phyloP scores from a whole-genome alignment of 2,888 invertebrate genomes.

The Drosophila quinaria region DNA sequence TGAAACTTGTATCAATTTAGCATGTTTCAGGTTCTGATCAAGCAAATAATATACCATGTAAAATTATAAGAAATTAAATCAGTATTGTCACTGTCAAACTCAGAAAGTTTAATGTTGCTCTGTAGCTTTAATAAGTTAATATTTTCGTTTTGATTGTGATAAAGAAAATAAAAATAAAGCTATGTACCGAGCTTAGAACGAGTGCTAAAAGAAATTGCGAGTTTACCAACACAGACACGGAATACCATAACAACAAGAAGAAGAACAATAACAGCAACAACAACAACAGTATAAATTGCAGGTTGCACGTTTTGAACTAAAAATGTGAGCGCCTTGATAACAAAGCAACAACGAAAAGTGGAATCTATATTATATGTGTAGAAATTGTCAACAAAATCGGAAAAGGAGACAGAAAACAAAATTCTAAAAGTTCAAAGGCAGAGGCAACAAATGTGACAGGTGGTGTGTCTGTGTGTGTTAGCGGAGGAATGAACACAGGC shows the following conservation, averaged over 20 bases:
- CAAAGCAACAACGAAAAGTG: slow-evolving; percentile 52
- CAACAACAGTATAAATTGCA: slow-evolving; percentile 52
- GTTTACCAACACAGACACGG: slow-evolving; percentile 57
- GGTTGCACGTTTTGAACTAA: slow-evolving; percentile 71
- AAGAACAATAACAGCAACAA: slow-evolving; percentile 45
- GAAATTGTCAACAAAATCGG: slow-evolving; percentile 43
- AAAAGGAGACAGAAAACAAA: slow-evolving; percentile 41
- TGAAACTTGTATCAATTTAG: not conserved
- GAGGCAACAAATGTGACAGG: slow-evolving; percentile 61
- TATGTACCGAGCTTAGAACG: slow-evolving; percentile 39
- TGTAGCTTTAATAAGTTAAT: slow-evolving; percentile 9
- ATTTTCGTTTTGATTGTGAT: slow-evolving; percentile 8
- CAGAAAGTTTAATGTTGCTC: slow-evolving; percentile 7
- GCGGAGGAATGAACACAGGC: slow-evolving; percentile 58
- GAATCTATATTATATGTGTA: slow-evolving; percentile 18
- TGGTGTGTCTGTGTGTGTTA: slow-evolving; percentile 42
- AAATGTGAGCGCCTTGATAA: slow-evolving; percentile 68
- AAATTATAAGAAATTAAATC: not conserved
- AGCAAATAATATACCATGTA: not conserved
- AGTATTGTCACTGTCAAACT: slow-evolving; percentile 17
- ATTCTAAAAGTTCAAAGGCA: slow-evolving; percentile 56
- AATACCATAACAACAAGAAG: slow-evolving; percentile 23
- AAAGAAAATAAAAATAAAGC: not conserved
- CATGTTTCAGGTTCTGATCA: not conserved
- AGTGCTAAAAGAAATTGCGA: slow-evolving; percentile 6